phyloP scores from a whole-genome alignment of 1,140 invertebrate species.

The Microplitis demolitor region DNA sequence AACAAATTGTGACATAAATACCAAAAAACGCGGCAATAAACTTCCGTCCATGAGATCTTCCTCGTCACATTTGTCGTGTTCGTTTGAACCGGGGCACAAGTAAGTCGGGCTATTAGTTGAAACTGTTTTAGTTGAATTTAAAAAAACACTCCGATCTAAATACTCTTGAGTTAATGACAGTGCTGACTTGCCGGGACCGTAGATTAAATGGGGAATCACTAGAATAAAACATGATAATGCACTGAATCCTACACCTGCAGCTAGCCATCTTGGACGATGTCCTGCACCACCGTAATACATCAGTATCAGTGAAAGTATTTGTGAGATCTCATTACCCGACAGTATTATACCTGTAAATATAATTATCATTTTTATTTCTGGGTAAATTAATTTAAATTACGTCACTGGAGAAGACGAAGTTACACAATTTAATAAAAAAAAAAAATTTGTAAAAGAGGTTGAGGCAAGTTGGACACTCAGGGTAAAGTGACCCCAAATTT shows the following conservation, averaged over 20 bases:
- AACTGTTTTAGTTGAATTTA: conserved; percentile 34
- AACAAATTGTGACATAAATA: conserved; percentile 73
- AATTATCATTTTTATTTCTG: no score
- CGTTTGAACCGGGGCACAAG: conserved; percentile 40
- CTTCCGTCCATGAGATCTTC: conserved; percentile 55
- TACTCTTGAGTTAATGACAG: conserved; percentile 57
- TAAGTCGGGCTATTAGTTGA: conserved; percentile 34
- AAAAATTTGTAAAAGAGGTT: neutral
- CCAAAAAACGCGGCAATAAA: conserved; percentile 65
- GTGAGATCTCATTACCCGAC: conserved; percentile 74
- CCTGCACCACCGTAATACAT: conserved; percentile 67
- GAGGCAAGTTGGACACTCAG: no score
- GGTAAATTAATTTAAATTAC: no score
- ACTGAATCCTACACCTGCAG: conserved; percentile 67
- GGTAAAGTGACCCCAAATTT: no score
- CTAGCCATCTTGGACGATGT: conserved; percentile 69
- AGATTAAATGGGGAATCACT: conserved; percentile 71
- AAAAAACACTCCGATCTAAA: conserved; percentile 47
- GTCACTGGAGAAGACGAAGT: no score
- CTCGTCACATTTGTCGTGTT: conserved; percentile 57
- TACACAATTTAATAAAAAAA: no score
- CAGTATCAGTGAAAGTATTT: conserved; percentile 67
- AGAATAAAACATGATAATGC: conserved; percentile 70
- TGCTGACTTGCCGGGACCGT: conserved; percentile 67
- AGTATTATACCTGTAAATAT: conserved; percentile 67